Conservation (phyloP, 2,113 vertebrate species). For the Parus major region DNA sequence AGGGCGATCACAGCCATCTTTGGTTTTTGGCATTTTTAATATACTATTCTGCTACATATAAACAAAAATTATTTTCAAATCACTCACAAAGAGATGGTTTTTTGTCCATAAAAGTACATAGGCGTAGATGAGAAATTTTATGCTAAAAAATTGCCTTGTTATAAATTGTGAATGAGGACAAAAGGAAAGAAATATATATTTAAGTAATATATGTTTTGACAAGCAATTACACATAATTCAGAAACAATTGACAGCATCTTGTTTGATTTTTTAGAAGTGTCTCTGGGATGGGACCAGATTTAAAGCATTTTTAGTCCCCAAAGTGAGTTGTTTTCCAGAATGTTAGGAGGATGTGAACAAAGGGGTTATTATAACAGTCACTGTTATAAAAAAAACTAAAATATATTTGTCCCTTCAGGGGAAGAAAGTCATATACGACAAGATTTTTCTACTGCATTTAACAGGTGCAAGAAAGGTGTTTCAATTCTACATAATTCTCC, state of each 20-base stretch:
- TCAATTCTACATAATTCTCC: background rate
- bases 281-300: background rate
- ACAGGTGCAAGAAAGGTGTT: background rate
- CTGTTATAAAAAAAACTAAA: background rate
- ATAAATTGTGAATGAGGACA: background rate
- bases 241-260: background rate
- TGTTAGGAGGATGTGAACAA: background rate
- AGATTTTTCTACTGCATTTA: background rate
- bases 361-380: background rate
- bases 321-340: background rate
- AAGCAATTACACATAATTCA: background rate
- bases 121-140: background rate
- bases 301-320: background rate
- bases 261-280: background rate
- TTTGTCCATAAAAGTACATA: background rate
- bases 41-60: background rate
- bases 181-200: background rate
- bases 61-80: background rate
- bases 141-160: background rate
- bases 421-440: background rate
- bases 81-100: background rate
- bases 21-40: background rate
- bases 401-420: background rate
- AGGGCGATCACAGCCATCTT: background rate
- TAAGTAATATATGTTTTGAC: background rate